These are phyloP conservation scores for Conger conger DNA, from an alignment of 2,113 vertebrate species.

Conservation along the genomic window DNA sequence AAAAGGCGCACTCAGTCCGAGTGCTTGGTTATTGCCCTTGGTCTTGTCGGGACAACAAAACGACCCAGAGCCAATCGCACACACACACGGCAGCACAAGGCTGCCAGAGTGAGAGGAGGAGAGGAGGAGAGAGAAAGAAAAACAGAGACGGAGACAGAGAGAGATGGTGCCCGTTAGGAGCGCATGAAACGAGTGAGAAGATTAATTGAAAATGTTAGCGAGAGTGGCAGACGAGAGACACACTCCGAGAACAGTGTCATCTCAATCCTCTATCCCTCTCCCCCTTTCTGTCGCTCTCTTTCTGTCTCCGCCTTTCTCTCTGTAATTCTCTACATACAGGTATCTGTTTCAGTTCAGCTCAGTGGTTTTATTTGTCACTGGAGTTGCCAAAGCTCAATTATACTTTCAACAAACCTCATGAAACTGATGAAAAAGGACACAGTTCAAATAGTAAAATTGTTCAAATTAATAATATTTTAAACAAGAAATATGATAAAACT, in stretches of 20 bases:
- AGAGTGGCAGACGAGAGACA: slow-evolving; percentile 19
- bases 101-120: neutral
- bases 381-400: no score
- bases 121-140: neutral
- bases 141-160: neutral
- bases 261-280: neutral
- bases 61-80: neutral
- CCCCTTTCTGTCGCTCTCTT: neutral
- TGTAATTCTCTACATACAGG: slow-evolving; percentile 1
- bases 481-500: no score
- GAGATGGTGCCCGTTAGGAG: neutral
- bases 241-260: neutral
- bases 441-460: no score
- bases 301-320: neutral
- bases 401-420: no score
- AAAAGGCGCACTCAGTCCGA: neutral
- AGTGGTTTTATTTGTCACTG: no score
- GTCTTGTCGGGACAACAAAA: neutral
- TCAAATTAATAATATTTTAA: no score
- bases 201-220: neutral
- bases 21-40: neutral
- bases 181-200: slow-evolving; percentile 1
- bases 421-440: no score
- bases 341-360: no score
- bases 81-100: neutral